Percentiles rank a stretch among this genome's conserved stretches.
These are phyloP conservation scores for Paedocypris sp. DNA, from an alignment of 2,113 vertebrate genomes.

Conservation along the genomic window DNA sequence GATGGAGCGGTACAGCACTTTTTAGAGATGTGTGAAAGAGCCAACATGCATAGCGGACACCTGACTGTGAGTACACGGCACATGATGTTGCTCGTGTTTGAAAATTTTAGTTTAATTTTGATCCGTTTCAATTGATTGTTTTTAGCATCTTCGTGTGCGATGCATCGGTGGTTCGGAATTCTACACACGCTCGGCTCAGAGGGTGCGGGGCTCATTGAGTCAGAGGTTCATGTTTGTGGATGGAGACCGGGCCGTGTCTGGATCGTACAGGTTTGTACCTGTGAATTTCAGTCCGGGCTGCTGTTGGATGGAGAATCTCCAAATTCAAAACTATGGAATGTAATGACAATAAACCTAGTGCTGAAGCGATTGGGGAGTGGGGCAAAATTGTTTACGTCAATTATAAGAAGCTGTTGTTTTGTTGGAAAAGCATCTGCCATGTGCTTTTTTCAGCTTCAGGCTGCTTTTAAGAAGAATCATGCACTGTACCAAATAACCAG, in stretches of 20 bases:
- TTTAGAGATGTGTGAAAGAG: conserved; percentile 85
- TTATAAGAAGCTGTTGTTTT: no score
- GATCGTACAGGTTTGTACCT: conserved; percentile 87
- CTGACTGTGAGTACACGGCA: conserved; percentile 67
- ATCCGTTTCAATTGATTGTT: not conserved
- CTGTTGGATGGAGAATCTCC: no score
- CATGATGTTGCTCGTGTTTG: not conserved
- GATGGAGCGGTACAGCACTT: conserved; percentile 73
- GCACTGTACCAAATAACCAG: no score
- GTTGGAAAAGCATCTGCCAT: no score
- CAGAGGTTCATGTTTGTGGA: conserved; percentile 95
- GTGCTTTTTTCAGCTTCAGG: no score
- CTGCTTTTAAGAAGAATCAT: no score
- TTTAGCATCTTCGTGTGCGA: conserved; percentile 79
- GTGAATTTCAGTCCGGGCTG: conserved; percentile 76
- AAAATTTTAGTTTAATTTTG: not conserved
- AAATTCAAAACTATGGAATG: no score
- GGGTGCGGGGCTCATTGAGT: conserved; percentile 72
- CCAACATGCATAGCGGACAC: conserved; percentile 87
- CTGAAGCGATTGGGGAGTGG: no score
- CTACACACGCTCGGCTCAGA: conserved; percentile 76
- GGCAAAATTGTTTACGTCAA: no score
- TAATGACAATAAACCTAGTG: no score
- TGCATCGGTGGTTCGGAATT: conserved; percentile 78
- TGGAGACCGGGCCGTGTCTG: conserved; percentile 81